Base-by-base conservation (phyloP, 2,797 vertebrate species). In the Hydrophis major region DNA sequence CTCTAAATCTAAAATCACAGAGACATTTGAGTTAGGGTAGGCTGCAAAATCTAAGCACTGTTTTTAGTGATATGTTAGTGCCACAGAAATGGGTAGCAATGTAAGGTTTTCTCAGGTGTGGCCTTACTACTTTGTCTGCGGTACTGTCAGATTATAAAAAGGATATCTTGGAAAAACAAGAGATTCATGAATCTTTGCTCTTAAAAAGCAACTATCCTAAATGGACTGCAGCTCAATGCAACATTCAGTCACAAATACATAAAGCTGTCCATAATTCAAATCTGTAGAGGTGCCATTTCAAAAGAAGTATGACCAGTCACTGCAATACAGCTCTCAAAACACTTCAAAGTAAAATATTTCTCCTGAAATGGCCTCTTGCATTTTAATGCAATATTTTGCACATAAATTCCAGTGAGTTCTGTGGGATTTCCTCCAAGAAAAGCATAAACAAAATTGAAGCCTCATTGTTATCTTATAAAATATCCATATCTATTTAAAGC, bases 21-120 rank as follows among this genome's bases (percentile, higher is more conserved):
- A 93, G 87, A 92, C 88, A 91, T 61, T 95, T 90, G 92, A 94
- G 94, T 88, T 87, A 90, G 94, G 89, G 37, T 94, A 47, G 83
- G 93, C 27, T 91, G 50, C 93, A 90, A 53, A 88, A 91, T 78
- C 89, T 91, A 92, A 94, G 66, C 92, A 90, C 37, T 0, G 0
- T 28, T 3, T 1, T 88, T 11, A 60, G 56, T 88, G 13, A 89
- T 42, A 78, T 0, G 18, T 78, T 78, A 78, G 1, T 22, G 69
- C 47, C 42, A 60, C 27, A 59, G 18, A 32, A 4, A 91, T 74
- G 91, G 28, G 66, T n/a, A 90, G 47, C 63, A 94, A 4, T 53
- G 90, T 5, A 7, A 25, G 86, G 53, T 91, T 92, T 88, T 88
- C 88, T 92, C 92, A 86, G 57, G 87, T 57, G 27, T 32, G 94